Evolutionary conservation across 1,140 invertebrate species (phyloP), one percentile per base, ranked within the genome.

Genomic region (Mesaphorura yosii): DNA sequence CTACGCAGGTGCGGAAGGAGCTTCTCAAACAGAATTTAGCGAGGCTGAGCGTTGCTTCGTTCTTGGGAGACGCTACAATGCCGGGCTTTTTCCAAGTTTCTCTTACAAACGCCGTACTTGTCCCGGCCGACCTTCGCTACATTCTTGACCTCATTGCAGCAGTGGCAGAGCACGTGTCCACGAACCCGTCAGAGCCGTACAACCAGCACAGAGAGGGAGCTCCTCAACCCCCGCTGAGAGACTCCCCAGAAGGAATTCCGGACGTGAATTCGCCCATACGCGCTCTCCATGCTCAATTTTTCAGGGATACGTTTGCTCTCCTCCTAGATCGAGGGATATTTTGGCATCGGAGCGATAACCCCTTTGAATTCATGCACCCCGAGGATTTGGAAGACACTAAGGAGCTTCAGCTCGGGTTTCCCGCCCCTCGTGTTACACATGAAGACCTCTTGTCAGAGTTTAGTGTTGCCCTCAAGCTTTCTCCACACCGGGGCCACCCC

Each of bases 111-210:
- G 42, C 48, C 19, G 19, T 10, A 12, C 17, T 49, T 2, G 42
- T 28, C 14, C 15, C 29, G 23, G 6, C 40, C 2, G 53, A 55
- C 27, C 6, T 48, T 3, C 22, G 20, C 2, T 42, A 48, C 25
- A 29, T 55, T 26, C 17, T 49, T 5, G n/a, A 49, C 22, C 23
- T 39, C 15, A 55, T 55, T 22, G 34, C 31, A 14, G 46, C 26
- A 12, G 37, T 41, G 3, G 27, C 38, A 38, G 10, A 17, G 10
- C 15, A 14, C 5, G 6, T 34, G 23, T 17, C n/a, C 5, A 7
- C 5, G 5, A 10, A 6, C 5, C 25, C 28, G 12, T n/a, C n/a
- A n/a, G n/a, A n/a, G n/a, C n/a, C n/a, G n/a, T n/a, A n/a, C n/a
- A n/a, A n/a, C n/a, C n/a, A n/a, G n/a, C n/a, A n/a, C n/a, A n/a